Base-by-base conservation (phyloP, 2,797 vertebrate genomes). In the Kryptolebias ocellatus region DNA sequence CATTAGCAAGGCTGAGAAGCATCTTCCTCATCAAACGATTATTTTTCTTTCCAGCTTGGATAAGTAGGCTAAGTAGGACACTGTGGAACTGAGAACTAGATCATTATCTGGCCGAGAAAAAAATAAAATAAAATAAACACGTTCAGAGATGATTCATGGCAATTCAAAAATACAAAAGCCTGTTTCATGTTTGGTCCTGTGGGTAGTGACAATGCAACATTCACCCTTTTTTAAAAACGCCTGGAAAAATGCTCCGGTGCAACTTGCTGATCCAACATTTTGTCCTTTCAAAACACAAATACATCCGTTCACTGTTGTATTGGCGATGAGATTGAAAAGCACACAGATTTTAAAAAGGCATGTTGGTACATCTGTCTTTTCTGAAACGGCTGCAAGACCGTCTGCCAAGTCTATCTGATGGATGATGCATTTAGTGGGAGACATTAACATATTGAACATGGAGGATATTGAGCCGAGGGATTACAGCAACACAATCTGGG, bases 401-500 rank as follows among this genome's bases (percentile, higher is more conserved):
- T 79, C 78, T 84, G 83, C 86, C 89, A 88, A 74, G 76, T 81
- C 73, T 67, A 66, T 61, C 83, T 83, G 84, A 85, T 70, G 44
- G 92, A 86, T 85, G 76, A 84, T 91, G 81, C 83, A 59, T 83
- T 81, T 64, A 70, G 79, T 72, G 72, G 78, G 74, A 74, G 78
- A 82, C 81, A 88, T 93, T 90, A 88, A 87, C 90, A 92, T 90
- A 90, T 88, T 87, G 87, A 91, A 83, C 86, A 85, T 65, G 68
- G 82, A 62, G 74, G 76, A 80, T 89, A 90, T 91, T 61, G 83
- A 85, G 80, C 80, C 62, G 70, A 54, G 79, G 90, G 91, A 93
- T 93, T 90, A 91, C 70, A 61, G 74, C 78, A 82, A 78, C 75
- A 77, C 71, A 77, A 87, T 88, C 76, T 85, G 75, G 72, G 62